phyloP scores from a whole-genome alignment of 1,140 invertebrate genomes.

The Procambarus virginalis region DNA sequence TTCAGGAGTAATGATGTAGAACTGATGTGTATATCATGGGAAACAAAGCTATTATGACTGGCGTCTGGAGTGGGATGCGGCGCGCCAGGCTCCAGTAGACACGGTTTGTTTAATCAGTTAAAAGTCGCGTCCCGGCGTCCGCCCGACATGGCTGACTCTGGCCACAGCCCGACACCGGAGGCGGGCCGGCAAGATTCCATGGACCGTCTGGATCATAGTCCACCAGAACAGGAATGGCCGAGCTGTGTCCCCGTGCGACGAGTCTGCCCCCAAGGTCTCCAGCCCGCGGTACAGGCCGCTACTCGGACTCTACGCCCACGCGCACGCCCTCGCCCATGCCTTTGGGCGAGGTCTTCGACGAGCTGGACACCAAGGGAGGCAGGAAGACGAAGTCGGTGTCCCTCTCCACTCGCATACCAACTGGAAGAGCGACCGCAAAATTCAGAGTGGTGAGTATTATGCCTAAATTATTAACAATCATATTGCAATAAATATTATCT shows the following conservation, averaged over 20 bases:
- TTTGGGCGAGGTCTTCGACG: constrained; percentile 33
- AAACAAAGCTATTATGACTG: neutral
- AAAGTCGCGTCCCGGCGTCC: neutral
- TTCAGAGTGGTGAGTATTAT: constrained; percentile 67
- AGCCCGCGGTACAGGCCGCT: constrained; percentile 49
- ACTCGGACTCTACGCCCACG: constrained; percentile 61
- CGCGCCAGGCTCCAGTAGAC: neutral
- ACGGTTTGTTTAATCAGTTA: neutral
- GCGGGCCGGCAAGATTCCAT: constrained; percentile 19
- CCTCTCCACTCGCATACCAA: constrained; percentile 69
- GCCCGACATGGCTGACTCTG: constrained; percentile 46
- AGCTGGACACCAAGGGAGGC: constrained; percentile 19
- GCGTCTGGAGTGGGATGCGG: neutral
- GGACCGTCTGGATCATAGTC: constrained; percentile 15
- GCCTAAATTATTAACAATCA: neutral
- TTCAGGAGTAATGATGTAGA: neutral
- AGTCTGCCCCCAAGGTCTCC: constrained; percentile 49
- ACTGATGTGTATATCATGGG: neutral
- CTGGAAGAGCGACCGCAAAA: constrained; percentile 69
- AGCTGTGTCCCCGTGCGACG: constrained; percentile 35
- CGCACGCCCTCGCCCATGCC: constrained; percentile 47
- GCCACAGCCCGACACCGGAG: constrained; percentile 39
- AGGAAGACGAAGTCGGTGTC: constrained; percentile 69
- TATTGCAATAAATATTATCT: no score
- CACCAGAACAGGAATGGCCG: constrained; percentile 42